A percentile compares a stretch with the other conserved stretches of the same genome.
These are phyloP conservation scores for Chinchilla lanigera DNA, from an alignment of 2,113 vertebrate species.

Conservation along the genomic window DNA sequence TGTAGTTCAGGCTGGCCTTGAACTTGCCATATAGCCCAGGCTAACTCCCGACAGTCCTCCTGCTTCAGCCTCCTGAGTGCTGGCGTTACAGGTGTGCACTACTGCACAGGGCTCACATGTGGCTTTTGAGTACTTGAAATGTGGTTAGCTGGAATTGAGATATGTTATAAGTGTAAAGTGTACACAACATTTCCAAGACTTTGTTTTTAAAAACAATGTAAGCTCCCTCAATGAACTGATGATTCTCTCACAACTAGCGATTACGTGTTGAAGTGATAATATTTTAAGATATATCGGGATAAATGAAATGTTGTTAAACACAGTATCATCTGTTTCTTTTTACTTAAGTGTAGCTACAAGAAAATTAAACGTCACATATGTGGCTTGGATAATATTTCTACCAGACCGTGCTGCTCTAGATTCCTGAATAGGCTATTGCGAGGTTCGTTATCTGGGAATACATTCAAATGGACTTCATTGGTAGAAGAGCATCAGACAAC, in stretches of 20 bases:
- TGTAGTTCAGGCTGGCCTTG: neutral
- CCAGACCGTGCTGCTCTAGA: neutral
- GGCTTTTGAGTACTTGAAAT: slow-evolving; percentile 23
- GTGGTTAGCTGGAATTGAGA: neutral
- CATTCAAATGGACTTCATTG: neutral
- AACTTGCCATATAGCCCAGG: neutral
- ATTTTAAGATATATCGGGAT: neutral
- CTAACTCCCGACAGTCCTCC: neutral
- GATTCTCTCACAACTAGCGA: neutral
- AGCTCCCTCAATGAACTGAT: neutral
- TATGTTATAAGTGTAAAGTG: neutral
- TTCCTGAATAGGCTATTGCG: neutral
- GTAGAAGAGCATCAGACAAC: neutral
- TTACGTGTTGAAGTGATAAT: neutral
- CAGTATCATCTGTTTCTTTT: neutral
- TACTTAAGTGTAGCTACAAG: slow-evolving; percentile 2
- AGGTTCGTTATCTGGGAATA: slow-evolving; percentile 20
- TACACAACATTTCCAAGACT: slow-evolving; percentile 13
- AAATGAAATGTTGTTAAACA: slow-evolving; percentile 27
- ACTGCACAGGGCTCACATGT: neutral
- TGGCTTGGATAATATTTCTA: slow-evolving; percentile 15
- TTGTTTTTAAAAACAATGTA: slow-evolving; percentile 30
- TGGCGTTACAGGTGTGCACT: neutral
- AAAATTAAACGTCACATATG: neutral
- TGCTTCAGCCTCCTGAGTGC: neutral